A percentile compares a stretch with the other conserved stretches of the same genome.
Conservation (phyloP, 2,888 invertebrate species). For the Clistopyga incitator region DNA sequence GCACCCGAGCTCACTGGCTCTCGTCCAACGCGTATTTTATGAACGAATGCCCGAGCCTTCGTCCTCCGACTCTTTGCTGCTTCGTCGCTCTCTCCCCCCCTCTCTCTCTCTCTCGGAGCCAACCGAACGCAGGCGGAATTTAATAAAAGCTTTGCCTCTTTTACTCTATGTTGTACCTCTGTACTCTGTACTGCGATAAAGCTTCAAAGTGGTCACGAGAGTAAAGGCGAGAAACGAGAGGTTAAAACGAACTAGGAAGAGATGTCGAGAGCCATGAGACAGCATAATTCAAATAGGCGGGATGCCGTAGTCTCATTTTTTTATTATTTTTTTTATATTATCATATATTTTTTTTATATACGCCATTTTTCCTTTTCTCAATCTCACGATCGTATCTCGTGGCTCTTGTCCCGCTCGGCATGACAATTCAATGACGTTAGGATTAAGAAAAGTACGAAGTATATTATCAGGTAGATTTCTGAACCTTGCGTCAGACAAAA, state of each 20-base stretch:
- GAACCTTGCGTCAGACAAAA: too few relatives aligned
- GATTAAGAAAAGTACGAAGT: background rate
- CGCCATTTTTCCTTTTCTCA: background rate
- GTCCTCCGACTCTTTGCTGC: slow-evolving; percentile 4
- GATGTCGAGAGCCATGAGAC: slow-evolving; percentile 27
- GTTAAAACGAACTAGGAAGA: background rate
- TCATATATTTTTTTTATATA: background rate
- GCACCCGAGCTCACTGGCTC: slow-evolving; percentile 65
- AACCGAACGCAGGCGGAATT: slow-evolving; percentile 67
- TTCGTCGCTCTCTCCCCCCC: slow-evolving; percentile 21
- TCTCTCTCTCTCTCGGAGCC: slow-evolving; percentile 46
- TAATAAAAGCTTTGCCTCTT: slow-evolving; percentile 65
- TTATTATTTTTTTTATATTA: background rate
- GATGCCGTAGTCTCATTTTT: slow-evolving; percentile 4
- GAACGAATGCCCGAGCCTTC: slow-evolving; percentile 29
- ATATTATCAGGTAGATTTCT: too few relatives aligned
- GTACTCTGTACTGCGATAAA: slow-evolving; percentile 46
- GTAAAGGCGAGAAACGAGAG: slow-evolving; percentile 23
- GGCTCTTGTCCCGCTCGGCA: background rate
- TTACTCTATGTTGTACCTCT: slow-evolving; percentile 26
- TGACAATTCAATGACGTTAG: background rate
- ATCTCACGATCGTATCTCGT: background rate
- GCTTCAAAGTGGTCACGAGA: slow-evolving; percentile 65
- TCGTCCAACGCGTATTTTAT: slow-evolving; percentile 63
- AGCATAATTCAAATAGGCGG: slow-evolving; percentile 13